Evolutionary conservation across 2,888 invertebrate genomes (phyloP).

Genomic region (Osmoderma eremita): DNA sequence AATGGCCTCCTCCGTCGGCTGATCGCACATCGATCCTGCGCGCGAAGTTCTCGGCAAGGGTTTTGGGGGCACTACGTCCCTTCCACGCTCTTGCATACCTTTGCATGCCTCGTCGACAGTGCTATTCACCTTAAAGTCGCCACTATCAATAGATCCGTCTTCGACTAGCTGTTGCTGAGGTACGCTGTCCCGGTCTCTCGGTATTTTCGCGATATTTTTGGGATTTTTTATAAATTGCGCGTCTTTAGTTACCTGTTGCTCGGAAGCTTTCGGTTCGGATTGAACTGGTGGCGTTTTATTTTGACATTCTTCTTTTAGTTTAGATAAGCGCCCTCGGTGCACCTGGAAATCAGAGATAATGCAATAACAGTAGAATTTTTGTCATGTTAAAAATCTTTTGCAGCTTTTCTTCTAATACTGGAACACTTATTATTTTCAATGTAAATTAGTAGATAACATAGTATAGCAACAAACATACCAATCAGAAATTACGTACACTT

Average conservation of each 20-base stretch:
- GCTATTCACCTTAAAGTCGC: slow-evolving; percentile 35
- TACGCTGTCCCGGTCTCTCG: slow-evolving; percentile 56
- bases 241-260: slow-evolving; percentile 33
- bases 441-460: too few species aligned
- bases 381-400: too few species aligned
- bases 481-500: too few species aligned
- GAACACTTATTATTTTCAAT: too few species aligned
- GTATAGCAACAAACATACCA: too few species aligned
- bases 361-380: too few species aligned
- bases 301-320: slow-evolving; percentile 64
- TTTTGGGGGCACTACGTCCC: slow-evolving; percentile 70
- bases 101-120: slow-evolving; percentile 38
- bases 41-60: slow-evolving; percentile 82
- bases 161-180: slow-evolving; percentile 7
- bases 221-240: slow-evolving; percentile 17
- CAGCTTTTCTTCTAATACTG: too few species aligned
- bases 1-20: slow-evolving; percentile 66
- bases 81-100: slow-evolving; percentile 40
- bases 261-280: slow-evolving; percentile 1
- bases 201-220: slow-evolving; percentile 62
- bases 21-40: slow-evolving; percentile 77
- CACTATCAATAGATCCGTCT: not conserved
- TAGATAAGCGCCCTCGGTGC: slow-evolving; percentile 69
- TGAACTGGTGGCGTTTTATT: slow-evolving; percentile 42
- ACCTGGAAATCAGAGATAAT: slow-evolving; percentile 61